These are phyloP conservation scores for Odontocerum albicorne DNA, from an alignment of 2,888 invertebrate genomes.

Conservation along the genomic window DNA sequence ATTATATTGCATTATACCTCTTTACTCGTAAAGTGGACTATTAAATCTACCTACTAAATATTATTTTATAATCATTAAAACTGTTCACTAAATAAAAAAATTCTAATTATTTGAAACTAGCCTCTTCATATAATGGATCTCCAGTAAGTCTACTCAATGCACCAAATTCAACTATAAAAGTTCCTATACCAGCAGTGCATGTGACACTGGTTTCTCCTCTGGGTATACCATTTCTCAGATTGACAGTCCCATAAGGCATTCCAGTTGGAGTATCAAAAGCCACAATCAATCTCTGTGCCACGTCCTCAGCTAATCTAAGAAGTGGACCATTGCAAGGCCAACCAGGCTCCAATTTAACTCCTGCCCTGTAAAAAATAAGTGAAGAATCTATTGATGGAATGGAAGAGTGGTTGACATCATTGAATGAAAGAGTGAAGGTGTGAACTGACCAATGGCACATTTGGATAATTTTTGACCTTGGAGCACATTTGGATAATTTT, in stretches of 20 bases:
- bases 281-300: slow-evolving; percentile 87
- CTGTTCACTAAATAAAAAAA: too few relatives aligned
- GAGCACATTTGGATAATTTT: too few relatives aligned
- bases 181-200: slow-evolving; percentile 97
- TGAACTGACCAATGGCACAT: too few relatives aligned
- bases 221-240: slow-evolving; percentile 89
- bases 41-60: too few relatives aligned
- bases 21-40: too few relatives aligned
- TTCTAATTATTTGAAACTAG: slow-evolving; percentile 40
- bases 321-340: slow-evolving; percentile 99
- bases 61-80: too few relatives aligned
- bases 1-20: too few relatives aligned
- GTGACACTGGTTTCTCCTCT: slow-evolving; percentile 94
- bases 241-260: slow-evolving; percentile 98
- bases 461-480: too few relatives aligned
- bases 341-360: slow-evolving; percentile 80
- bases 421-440: too few relatives aligned
- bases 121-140: slow-evolving; percentile 92
- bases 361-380: slow-evolving; percentile 62
- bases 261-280: slow-evolving; percentile 90
- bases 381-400: too few relatives aligned
- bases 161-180: slow-evolving; percentile 96
- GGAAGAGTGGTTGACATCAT: too few relatives aligned
- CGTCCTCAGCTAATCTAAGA: slow-evolving; percentile 89
- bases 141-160: slow-evolving; percentile 91